These are phyloP conservation scores for Eurystomus glaucurus DNA, from an alignment of 2,797 vertebrate species.

Conservation along the genomic window DNA sequence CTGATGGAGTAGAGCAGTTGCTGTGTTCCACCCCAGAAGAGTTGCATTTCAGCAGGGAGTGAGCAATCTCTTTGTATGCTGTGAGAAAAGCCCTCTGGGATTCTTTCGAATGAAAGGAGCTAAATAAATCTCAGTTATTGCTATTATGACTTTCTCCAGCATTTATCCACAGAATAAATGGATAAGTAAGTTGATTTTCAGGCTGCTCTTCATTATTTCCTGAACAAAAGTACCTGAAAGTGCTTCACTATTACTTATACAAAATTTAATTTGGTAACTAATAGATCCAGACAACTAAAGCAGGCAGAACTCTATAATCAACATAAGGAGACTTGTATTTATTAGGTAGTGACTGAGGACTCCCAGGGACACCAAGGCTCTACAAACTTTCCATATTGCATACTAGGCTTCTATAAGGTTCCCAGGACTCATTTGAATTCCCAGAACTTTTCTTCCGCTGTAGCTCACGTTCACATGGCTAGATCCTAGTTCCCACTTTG, in stretches of 20 bases:
- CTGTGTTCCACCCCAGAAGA: conserved; percentile 56
- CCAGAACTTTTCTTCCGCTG: neutral
- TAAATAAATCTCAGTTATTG: conserved; percentile 70
- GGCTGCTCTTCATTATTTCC: conserved; percentile 75
- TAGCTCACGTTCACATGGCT: neutral
- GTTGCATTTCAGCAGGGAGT: conserved; percentile 60
- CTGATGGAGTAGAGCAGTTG: conserved; percentile 22
- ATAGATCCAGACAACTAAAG: conserved; percentile 59
- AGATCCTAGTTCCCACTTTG: neutral
- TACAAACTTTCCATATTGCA: neutral
- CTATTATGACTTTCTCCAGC: conserved; percentile 47
- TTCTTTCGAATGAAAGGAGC: conserved; percentile 62
- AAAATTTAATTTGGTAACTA: conserved; percentile 80
- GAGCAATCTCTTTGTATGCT: conserved; percentile 66
- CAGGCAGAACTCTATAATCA: conserved; percentile 47
- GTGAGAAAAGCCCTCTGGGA: conserved; percentile 74
- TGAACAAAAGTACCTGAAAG: conserved; percentile 75
- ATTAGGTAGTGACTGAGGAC: neutral
- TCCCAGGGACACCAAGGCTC: neutral
- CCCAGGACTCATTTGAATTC: neutral
- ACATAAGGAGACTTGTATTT: conserved; percentile 61
- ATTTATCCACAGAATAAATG: conserved; percentile 73
- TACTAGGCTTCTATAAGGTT: neutral
- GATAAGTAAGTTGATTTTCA: conserved; percentile 70
- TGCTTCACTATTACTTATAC: conserved; percentile 72